Conservation (phyloP, 2,113 vertebrate genomes). For the Taxidea taxus region DNA sequence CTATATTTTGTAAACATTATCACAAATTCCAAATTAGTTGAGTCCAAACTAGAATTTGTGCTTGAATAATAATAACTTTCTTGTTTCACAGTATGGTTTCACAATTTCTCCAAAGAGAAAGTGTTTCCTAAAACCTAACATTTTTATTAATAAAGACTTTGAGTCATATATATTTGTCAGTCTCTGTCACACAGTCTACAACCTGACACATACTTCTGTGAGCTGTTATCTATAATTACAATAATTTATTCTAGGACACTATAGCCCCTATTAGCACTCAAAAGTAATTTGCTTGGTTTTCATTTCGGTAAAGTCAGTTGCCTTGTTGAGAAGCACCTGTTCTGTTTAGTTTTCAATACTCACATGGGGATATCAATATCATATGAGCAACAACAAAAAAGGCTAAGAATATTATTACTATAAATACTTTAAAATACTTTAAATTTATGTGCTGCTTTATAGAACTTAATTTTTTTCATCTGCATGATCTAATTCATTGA, state of each 20-base stretch:
- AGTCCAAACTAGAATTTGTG: neutral
- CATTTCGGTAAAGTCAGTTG: neutral
- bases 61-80: neutral
- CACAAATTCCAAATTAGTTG: neutral
- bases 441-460: neutral
- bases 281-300: neutral
- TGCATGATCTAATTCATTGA: neutral
- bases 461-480: neutral
- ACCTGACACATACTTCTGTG: neutral
- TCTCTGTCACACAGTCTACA: neutral
- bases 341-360: neutral
- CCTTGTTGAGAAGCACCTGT: neutral
- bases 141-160: neutral
- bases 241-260: neutral
- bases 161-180: neutral
- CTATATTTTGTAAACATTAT: conserved; percentile 23
- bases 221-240: neutral
- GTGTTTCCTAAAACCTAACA: neutral
- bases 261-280: neutral
- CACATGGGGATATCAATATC: neutral
- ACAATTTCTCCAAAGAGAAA: conserved; percentile 20
- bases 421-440: neutral
- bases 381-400: neutral
- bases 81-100: neutral
- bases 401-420: neutral